A percentile compares a stretch with the other conserved stretches of the same genome.
phyloP scores from a whole-genome alignment of 2,888 invertebrate species.

The Ennomos erosarius region DNA sequence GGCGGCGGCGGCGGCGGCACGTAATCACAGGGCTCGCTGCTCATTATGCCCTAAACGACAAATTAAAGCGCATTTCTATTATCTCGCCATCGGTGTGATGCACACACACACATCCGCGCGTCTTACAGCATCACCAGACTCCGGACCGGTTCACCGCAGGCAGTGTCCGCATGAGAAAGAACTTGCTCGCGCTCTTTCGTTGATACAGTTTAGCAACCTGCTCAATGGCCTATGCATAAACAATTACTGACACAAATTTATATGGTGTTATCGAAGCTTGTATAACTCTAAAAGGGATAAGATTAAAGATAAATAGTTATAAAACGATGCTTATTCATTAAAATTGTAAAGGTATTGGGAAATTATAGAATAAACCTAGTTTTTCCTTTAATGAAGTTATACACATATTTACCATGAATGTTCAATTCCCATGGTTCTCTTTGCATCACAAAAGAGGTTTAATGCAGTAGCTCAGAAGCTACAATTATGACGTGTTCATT shows the following conservation, averaged over 20 bases:
- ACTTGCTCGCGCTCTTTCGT: slow-evolving; percentile 50
- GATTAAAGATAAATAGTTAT: slow-evolving; percentile 22
- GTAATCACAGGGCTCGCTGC: slow-evolving; percentile 85
- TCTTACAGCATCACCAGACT: slow-evolving; percentile 5
- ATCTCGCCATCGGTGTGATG: slow-evolving; percentile 78
- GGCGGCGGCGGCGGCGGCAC: slow-evolving; percentile 79
- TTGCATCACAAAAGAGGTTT: slow-evolving; percentile 22
- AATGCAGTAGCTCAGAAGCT: slow-evolving; percentile 37
- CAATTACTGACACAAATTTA: slow-evolving; percentile 47
- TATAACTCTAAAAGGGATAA: slow-evolving; percentile 8
- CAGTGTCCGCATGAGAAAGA: slow-evolving; percentile 37
- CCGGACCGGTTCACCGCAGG: slow-evolving; percentile 66
- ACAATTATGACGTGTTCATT: slow-evolving; percentile 41
- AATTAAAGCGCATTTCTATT: slow-evolving; percentile 85
- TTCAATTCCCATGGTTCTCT: slow-evolving; percentile 3
- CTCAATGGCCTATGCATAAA: slow-evolving; percentile 63
- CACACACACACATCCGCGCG: slow-evolving; percentile 46
- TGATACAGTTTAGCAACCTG: slow-evolving; percentile 54
- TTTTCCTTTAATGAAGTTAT: too few relatives aligned
- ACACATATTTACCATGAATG: neutral
- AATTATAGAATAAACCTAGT: neutral
- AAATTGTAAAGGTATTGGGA: neutral
- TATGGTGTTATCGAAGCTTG: slow-evolving; percentile 45
- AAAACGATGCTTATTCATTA: slow-evolving; percentile 12
- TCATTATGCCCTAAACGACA: slow-evolving; percentile 85